A percentile compares a stretch with the other conserved stretches of the same genome.
These are phyloP conservation scores for Nematopogon swammerdamellus DNA, from an alignment of 2,888 invertebrate species.

Conservation along the genomic window DNA sequence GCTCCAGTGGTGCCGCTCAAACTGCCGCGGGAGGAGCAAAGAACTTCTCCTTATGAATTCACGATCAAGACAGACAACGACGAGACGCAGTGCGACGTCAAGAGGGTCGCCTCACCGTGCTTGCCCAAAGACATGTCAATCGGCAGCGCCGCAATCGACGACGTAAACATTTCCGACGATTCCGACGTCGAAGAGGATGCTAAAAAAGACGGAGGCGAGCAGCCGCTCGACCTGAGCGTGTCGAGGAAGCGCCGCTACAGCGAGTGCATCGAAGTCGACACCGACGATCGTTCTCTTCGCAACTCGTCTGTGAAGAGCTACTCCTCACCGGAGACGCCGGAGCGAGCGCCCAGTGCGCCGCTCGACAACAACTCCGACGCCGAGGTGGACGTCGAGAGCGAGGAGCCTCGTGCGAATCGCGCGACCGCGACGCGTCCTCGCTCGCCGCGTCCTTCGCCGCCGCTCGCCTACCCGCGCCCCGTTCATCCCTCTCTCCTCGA, in stretches of 20 bases:
- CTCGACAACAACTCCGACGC: constrained; percentile 54
- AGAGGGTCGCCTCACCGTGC: constrained; percentile 23
- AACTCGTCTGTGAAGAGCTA: constrained; percentile 42
- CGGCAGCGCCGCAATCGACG: constrained; percentile 21
- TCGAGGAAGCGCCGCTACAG: constrained; percentile 51
- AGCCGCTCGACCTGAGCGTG: constrained; percentile 73
- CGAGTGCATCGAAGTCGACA: constrained; percentile 31
- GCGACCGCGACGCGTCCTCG: constrained; percentile 27
- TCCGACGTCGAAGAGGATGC: constrained; percentile 34
- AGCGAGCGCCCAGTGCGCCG: constrained; percentile 36
- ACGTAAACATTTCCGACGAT: constrained; percentile 31
- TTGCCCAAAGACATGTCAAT: constrained; percentile 38
- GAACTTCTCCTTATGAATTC: constrained; percentile 36
- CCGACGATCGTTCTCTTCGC: constrained; percentile 39
- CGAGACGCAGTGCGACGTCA: constrained; percentile 20
- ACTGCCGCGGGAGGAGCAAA: constrained; percentile 30
- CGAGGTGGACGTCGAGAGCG: constrained; percentile 43
- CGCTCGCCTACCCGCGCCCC: constrained; percentile 78
- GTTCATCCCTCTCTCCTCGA: constrained; percentile 78
- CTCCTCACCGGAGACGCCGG: constrained; percentile 43
- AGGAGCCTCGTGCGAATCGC: constrained; percentile 17
- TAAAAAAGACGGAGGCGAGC: constrained; percentile 53
- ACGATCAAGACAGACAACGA: constrained; percentile 33
- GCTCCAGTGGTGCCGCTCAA: constrained; percentile 31
- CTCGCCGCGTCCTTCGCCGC: constrained; percentile 25